Conservation (phyloP, 2,888 invertebrate genomes). For the Cerastoderma edule region DNA sequence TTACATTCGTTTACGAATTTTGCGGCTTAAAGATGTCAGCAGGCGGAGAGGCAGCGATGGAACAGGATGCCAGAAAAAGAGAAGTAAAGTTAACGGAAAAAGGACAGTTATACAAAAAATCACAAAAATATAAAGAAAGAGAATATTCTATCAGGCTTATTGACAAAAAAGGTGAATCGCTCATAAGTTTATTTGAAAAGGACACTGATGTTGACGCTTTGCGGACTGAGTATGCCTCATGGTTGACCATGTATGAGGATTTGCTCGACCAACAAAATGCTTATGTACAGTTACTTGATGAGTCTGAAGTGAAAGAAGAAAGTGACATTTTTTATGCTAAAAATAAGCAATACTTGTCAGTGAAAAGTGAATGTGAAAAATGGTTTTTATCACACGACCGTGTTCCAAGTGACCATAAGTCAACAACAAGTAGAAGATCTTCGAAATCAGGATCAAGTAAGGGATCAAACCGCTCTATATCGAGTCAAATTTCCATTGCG, state of each 20-base stretch:
- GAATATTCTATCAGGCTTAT: no score
- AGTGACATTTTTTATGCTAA: background rate
- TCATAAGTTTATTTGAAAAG: no score
- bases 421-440: background rate
- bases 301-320: background rate
- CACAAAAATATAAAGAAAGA: no score
- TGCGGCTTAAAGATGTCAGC: no score
- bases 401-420: background rate
- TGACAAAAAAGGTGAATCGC: no score
- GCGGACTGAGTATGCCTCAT: background rate
- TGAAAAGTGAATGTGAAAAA: background rate
- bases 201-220: no score
- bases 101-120: no score
- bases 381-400: background rate
- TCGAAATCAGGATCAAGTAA: background rate
- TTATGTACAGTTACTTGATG: background rate
- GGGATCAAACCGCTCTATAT: no score
- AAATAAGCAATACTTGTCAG: background rate
- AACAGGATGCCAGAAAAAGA: no score
- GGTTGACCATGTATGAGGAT: background rate
- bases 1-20: no score
- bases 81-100: no score
- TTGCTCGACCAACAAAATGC: background rate
- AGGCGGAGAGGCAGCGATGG: no score
- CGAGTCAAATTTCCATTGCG: background rate